Evolutionary conservation across 1,140 invertebrate genomes (phyloP).

Genomic region (Zaprionus ornatus): DNA sequence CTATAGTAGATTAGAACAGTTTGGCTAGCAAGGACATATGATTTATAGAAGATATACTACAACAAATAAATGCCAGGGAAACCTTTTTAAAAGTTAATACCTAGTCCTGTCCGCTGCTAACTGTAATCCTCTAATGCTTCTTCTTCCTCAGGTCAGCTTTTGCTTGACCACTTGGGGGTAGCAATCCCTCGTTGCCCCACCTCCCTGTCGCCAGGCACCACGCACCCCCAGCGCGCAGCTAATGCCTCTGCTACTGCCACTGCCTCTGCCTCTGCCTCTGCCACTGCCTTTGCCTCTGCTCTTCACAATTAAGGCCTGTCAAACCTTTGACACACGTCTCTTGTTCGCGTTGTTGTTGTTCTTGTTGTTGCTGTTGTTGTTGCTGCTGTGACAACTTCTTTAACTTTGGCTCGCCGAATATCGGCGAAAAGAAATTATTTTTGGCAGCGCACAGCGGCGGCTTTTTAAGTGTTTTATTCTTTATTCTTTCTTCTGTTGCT

Average conservation of each 20-base stretch:
- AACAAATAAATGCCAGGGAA: neutral
- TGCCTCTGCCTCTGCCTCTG: neutral
- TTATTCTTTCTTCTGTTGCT: conserved; percentile 8
- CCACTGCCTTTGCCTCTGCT: neutral
- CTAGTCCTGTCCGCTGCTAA: no score
- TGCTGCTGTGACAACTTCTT: conserved; percentile 58
- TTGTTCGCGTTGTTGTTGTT: conserved; percentile 12
- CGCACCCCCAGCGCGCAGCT: neutral
- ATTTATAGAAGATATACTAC: neutral
- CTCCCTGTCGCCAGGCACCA: neutral
- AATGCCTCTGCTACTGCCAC: neutral
- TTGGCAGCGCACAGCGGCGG: conserved; percentile 51
- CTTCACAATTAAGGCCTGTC: conserved; percentile 75
- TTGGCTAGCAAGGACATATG: neutral
- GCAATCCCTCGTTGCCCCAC: neutral
- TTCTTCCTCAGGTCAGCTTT: no score
- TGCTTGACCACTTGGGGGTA: neutral
- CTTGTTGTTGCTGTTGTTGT: conserved; percentile 6
- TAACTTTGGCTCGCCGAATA: conserved; percentile 35
- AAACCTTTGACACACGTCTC: conserved; percentile 80
- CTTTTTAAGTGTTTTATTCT: conserved; percentile 29
- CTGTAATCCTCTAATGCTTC: no score
- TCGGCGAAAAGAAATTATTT: conserved; percentile 51
- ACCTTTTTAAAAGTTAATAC: no score
- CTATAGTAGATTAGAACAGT: neutral